Base-by-base conservation (phyloP, 1,140 invertebrate genomes). In the Calephelis nemesis region DNA sequence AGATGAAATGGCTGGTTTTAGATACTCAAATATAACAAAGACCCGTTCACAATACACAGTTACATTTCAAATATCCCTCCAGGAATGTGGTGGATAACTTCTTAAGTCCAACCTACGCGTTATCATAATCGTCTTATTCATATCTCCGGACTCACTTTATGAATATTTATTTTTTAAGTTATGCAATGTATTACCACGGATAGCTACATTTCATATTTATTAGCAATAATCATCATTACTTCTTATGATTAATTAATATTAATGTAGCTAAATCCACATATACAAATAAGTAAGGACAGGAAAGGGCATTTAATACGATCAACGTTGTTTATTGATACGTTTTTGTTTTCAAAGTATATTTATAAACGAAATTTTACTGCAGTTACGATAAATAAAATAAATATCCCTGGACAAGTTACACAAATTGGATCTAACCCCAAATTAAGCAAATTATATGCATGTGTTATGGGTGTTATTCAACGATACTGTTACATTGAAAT, bases 161-260 rank as follows among this genome's bases (percentile, higher is more conserved):
- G 52, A 58, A 58, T 58, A 58, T 58, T 58, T 58, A 58, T 58
- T 58, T 58, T 45, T 58, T 39, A 58, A 58, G 19, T 58, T 60
- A 40, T 12, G 54, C 39, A 40, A 58, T 58, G 54, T 58, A 58
- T 58, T 58, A 58, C 9, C 52, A 40, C 0, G 5, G 52, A 58
- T 58, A 30, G 52, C 52, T 58, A 11, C 30, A 39, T 58, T 58
- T 39, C 52, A 58, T 39, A 58, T 58, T 58, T 58, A 58, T 30
- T 58, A 58, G 30, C 52, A 58, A 58, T 58, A 58, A 58, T 58
- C 52, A 58, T 30, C 52, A 58, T 58, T 58, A 30, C 5, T 58
- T 58, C 19, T 58, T 5, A 30, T 11, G 52, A 19, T 58, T 58
- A 39, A 58, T 52, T 15, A 52, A 30, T 40, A 58, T 58, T 10